Evolutionary conservation across 2,888 invertebrate species (phyloP), one percentile per base, ranked within the genome.

Genomic region (Eristalis pertinax): DNA sequence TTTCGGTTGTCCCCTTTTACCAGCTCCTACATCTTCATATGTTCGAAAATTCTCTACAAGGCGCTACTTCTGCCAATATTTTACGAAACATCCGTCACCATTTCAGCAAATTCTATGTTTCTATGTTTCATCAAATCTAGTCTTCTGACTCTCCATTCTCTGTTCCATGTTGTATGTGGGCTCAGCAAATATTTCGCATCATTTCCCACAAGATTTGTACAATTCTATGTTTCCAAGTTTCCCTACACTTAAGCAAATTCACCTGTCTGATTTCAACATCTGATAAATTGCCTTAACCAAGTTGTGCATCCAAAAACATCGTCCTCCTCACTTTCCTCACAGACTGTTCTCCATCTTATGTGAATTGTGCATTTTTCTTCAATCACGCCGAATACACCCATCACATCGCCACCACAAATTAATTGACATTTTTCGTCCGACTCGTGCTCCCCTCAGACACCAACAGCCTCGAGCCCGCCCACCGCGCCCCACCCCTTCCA

Each of bases 361-460:
- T n/a, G 26, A 19, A 19, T 50, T 8, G 32, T 8, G 50, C 5
- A 50, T 19, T 50, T 50, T 19, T 8, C 50, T 19, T 19, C 50
- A 50, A 19, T 50, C 50, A n/a, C 60, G 13, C 11, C 26, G 26
- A 15, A 60, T 11, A 19, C 19, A 19, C 19, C 50, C 26, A 60
- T 83, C 38, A n/a, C n/a, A 79, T 78, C 82, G 38, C 43, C 67
- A 24, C 15, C 15, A 19, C 43, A 62, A 82, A 79, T 83, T 82
- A 83, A 86, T 86, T 70, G 63, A 15, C 83, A 65, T 75, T 69
- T 65, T 72, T 19, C 70, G 56, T 60, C 29, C 29, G 8, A 13
- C 3, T 64, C 26, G 15, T 60, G n/a, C 22, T 72, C 58, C 75
- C 41, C 50, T 19, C 24, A 5, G 7, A n/a, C 56, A 29, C 3